These are phyloP conservation scores for Shinisaurus crocodilurus DNA, from an alignment of 2,113 vertebrate genomes.

Conservation along the genomic window DNA sequence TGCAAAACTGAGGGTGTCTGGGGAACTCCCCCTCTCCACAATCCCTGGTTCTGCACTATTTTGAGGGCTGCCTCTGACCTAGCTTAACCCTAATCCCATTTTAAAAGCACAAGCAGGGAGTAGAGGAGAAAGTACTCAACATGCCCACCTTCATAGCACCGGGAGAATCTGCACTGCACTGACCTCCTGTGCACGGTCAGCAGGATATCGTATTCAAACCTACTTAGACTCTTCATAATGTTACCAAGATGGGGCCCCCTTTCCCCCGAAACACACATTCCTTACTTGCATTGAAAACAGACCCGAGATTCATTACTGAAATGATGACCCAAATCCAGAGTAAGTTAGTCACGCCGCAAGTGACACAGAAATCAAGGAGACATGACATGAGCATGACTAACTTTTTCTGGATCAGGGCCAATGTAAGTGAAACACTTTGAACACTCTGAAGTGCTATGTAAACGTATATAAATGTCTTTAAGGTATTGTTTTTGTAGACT, in stretches of 20 bases:
- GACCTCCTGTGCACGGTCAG: not conserved
- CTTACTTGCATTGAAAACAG: not conserved
- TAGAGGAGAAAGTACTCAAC: too few species aligned
- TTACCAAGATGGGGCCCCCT: not conserved
- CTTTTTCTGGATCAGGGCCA: not conserved
- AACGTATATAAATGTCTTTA: not conserved
- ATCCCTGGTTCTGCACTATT: not conserved
- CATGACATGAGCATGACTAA: not conserved
- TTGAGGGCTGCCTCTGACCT: not conserved
- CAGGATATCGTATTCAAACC: not conserved
- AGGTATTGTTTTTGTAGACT: not conserved
- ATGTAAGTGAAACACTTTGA: not conserved
- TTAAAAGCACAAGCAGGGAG: not conserved
- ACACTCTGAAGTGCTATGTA: not conserved
- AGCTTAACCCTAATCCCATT: not conserved
- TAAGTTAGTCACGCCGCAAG: not conserved
- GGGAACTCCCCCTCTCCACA: not conserved
- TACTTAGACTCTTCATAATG: not conserved
- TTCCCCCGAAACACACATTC: not conserved
- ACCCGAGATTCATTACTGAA: not conserved
- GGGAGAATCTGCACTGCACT: not conserved
- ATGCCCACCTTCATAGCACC: not conserved
- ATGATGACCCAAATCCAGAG: not conserved
- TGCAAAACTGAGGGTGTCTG: too few species aligned
- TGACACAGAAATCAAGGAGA: not conserved